A percentile compares a stretch with the other conserved stretches of the same genome.
Conservation (phyloP, 2,888 invertebrate species). For the Latrodectus hesperus region DNA sequence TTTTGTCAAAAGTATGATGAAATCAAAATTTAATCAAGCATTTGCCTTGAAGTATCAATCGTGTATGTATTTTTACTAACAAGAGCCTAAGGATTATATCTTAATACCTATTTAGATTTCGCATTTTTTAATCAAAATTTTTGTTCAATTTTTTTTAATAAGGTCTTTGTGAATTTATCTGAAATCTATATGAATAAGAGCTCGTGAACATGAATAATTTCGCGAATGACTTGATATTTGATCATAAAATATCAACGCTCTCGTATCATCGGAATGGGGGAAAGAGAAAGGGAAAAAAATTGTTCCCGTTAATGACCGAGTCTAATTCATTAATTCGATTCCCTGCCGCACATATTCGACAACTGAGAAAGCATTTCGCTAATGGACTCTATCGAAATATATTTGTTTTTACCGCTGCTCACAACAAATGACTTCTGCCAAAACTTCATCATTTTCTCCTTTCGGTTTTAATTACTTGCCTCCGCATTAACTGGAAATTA, state of each 20-base stretch:
- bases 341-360: slow-evolving; percentile 12
- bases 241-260: background rate
- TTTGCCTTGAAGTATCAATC: too few relatives aligned
- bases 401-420: slow-evolving; percentile 52
- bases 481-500: slow-evolving; percentile 65
- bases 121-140: too few relatives aligned
- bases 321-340: slow-evolving; percentile 63
- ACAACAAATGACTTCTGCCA: slow-evolving; percentile 22
- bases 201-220: too few relatives aligned
- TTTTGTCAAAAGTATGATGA: too few relatives aligned
- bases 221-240: background rate
- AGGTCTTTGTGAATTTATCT: too few relatives aligned
- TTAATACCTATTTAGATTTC: too few relatives aligned
- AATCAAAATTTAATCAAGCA: too few relatives aligned
- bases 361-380: slow-evolving; percentile 34
- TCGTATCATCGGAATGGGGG: background rate
- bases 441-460: slow-evolving; percentile 53
- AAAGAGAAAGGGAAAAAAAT: slow-evolving; percentile 24
- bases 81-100: too few relatives aligned
- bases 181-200: too few relatives aligned
- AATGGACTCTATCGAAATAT: slow-evolving; percentile 45
- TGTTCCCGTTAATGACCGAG: slow-evolving; percentile 24
- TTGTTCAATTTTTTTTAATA: too few relatives aligned
- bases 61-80: too few relatives aligned
- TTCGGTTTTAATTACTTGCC: slow-evolving; percentile 58